phyloP scores from a whole-genome alignment of 2,113 vertebrate genomes.

The Microtus montanus region DNA sequence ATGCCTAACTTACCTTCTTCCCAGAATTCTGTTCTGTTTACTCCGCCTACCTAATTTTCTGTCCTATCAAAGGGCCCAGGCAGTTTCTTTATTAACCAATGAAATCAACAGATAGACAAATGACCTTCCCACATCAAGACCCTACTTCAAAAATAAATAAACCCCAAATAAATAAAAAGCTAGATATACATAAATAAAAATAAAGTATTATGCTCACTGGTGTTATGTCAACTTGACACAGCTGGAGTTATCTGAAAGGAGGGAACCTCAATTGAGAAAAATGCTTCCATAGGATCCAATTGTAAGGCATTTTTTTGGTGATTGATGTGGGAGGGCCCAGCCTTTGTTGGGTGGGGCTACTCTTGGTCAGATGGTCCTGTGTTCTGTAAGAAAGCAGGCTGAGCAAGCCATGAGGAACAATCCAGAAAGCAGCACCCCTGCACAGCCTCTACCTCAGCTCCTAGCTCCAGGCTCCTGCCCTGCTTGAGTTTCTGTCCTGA shows the following conservation, averaged over 20 bases:
- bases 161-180: background rate
- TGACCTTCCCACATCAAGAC: background rate
- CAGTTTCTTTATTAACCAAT: too few relatives aligned
- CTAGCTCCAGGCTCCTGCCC: background rate
- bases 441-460: background rate
- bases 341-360: background rate
- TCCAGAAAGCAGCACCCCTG: background rate
- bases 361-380: background rate
- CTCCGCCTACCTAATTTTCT: too few relatives aligned
- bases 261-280: background rate
- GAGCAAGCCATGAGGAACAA: too few relatives aligned
- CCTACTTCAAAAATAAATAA: background rate
- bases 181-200: background rate
- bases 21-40: too few relatives aligned
- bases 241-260: background rate
- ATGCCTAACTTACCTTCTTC: too few relatives aligned
- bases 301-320: background rate
- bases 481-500: background rate
- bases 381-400: background rate
- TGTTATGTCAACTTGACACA: background rate
- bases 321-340: too few relatives aligned
- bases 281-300: background rate
- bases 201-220: background rate
- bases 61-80: too few relatives aligned
- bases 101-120: too few relatives aligned